Evolutionary conservation across 2,797 vertebrate genomes (phyloP), one percentile per base, ranked within the genome.

Genomic region (Odontamblyopus rebecca): DNA sequence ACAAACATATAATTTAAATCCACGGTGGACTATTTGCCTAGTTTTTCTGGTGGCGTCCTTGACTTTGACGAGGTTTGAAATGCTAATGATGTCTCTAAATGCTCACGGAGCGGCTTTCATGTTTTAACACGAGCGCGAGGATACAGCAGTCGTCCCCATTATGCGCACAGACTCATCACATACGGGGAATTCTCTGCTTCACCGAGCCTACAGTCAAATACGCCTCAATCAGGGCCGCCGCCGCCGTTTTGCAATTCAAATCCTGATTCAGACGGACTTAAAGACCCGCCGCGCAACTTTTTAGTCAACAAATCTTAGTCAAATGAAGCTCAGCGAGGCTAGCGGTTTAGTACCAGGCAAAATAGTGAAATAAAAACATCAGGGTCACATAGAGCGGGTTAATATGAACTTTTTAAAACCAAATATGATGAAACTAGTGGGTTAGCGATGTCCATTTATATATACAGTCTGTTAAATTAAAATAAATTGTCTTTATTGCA

Each of bases 51-150:
- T 15, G 12, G 59, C 57, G 85, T 81, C 85, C 89, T 89, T 87
- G 85, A 88, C 85, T 87, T 83, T 84, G 82, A 84, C 79, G 50
- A 79, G 70, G 72, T 84, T 80, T 75, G 84, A 89, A 89, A 89
- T 89, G 87, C 77, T 23, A 88, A 90, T 89, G 72, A 76, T 80
- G 73, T 73, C 69, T 56, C 73, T 81, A 86, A 89, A 85, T 67
- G 72, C 23, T 74, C 30, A 76, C 73, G 65, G 76, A 38, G 54
- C 54, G 4, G 73, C 86, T 85, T 86, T 88, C 68, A 87, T 80
- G 84, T 86, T 72, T 35, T 68, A 67, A 77, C 68, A 53, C 38
- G 26, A 19, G 57, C n/a, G 23, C 5, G 13, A 48, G 67, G 68
- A 76, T 78, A 80, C 54, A 64, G 54, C 35, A 48, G 63, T 68